A percentile compares a stretch with the other conserved stretches of the same genome.
phyloP scores from a whole-genome alignment of 37 sponge, comb jelly and placozoan species.

The Tethya wilhelma region DNA sequence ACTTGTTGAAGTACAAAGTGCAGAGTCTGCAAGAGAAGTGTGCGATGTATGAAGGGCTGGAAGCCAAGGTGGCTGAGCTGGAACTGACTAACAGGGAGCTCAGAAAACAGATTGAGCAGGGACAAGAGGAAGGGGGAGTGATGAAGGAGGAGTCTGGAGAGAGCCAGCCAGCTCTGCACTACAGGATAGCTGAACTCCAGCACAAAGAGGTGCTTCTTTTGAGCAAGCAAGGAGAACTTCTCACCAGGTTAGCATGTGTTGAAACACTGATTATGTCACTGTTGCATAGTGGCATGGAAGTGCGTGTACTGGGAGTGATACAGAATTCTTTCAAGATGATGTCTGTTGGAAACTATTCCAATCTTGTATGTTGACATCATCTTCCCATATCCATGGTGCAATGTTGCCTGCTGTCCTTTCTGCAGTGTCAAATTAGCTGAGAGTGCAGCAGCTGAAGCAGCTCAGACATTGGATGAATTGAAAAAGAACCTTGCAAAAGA shows the following conservation, averaged over 20 bases:
- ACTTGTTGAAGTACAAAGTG: constrained; percentile 34
- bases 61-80: constrained; percentile 12
- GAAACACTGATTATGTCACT: no score
- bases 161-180: constrained; percentile 22
- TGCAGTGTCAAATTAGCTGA: no score
- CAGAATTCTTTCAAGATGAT: no score
- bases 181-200: constrained; percentile 45
- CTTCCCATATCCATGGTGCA: no score
- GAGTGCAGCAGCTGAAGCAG: no score
- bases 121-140: background rate
- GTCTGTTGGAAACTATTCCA: no score
- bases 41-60: constrained; percentile 20
- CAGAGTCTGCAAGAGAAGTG: constrained; percentile 42
- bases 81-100: constrained; percentile 25
- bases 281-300: no score
- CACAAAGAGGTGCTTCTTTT: constrained; percentile 41
- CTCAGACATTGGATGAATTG: no score
- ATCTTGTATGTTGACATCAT: no score
- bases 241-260: constrained; percentile 14
- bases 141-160: background rate
- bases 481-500: no score
- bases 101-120: background rate
- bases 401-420: no score
- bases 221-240: constrained; percentile 30
- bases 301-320: no score